Percentiles rank a stretch among this genome's conserved stretches.
Evolutionary conservation across 2,113 vertebrate genomes (phyloP).

Genomic region (Physeter macrocephalus): DNA sequence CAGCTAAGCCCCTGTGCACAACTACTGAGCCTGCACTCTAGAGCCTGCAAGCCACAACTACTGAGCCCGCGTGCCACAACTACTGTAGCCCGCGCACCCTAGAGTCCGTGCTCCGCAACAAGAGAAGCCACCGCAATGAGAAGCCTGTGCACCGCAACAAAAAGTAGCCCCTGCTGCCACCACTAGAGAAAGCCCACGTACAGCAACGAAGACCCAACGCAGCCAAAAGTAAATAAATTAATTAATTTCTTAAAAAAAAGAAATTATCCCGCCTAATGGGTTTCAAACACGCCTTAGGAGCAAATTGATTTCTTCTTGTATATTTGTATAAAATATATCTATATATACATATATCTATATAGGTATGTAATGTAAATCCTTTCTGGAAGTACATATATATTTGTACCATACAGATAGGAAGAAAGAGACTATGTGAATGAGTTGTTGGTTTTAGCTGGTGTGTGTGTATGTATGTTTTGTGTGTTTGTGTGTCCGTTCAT

Average conservation of each 20-base stretch:
- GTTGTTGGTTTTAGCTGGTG: too few species aligned
- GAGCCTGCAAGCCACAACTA: too few species aligned
- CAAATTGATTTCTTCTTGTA: neutral
- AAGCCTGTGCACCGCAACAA: rapidly evolving
- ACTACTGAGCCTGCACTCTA: too few species aligned
- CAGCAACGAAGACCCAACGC: too few species aligned
- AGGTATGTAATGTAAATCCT: neutral
- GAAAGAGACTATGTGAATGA: neutral
- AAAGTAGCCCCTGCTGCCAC: too few species aligned
- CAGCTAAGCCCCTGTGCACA: too few species aligned
- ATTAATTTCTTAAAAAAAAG: neutral
- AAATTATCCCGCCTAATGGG: neutral
- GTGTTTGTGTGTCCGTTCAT: neutral
- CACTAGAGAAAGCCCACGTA: too few species aligned
- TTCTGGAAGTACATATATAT: neutral
- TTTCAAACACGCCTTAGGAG: neutral
- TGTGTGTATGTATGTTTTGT: neutral
- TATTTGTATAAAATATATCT: neutral
- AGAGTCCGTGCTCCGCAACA: too few species aligned
- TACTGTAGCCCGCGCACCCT: too few species aligned
- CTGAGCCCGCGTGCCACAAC: too few species aligned
- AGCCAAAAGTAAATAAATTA: too few species aligned
- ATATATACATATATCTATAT: neutral
- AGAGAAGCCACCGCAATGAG: too few species aligned
- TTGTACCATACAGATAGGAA: neutral